Conservation (phyloP, 1,140 invertebrate species). For the Pseudobourletiella spinata region DNA sequence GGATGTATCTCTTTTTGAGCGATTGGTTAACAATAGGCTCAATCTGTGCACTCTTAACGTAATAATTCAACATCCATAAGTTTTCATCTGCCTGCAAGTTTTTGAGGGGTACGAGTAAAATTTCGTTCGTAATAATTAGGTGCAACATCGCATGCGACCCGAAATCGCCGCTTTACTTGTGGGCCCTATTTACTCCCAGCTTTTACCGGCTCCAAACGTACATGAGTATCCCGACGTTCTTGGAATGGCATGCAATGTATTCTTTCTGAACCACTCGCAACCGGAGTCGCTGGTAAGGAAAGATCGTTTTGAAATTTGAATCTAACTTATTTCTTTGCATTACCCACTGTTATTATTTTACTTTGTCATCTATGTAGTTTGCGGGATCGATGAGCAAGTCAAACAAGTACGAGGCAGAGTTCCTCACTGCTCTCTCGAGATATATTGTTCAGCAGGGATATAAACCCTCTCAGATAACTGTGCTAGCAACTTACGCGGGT, state of each 20-base stretch:
- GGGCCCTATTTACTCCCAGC: conserved; percentile 35
- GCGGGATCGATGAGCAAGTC: conserved; percentile 46
- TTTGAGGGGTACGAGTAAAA: too few species aligned
- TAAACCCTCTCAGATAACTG: conserved; percentile 50
- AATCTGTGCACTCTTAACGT: conserved; percentile 29
- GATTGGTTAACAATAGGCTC: conserved; percentile 41
- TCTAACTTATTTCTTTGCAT: too few species aligned
- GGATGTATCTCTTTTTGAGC: conserved; percentile 43
- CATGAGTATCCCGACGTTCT: conserved; percentile 26
- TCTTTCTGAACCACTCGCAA: conserved; percentile 36
- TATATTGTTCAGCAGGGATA: conserved; percentile 55
- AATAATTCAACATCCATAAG: too few species aligned
- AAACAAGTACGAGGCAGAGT: conserved; percentile 53
- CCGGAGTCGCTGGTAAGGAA: conserved; percentile 31
- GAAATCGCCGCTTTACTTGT: conserved; percentile 37
- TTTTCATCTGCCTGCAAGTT: too few species aligned
- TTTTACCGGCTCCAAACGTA: conserved; percentile 35
- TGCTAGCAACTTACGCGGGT: conserved; percentile 57
- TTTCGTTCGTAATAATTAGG: too few species aligned
- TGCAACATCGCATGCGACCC: conserved; percentile 38
- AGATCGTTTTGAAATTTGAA: too few species aligned
- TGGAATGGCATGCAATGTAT: conserved; percentile 36
- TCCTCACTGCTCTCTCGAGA: conserved; percentile 48
- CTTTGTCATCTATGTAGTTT: too few species aligned
- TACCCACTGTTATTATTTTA: too few species aligned